These are phyloP conservation scores for Hylaea fasciaria DNA, from an alignment of 2,888 invertebrate species.

Conservation along the genomic window DNA sequence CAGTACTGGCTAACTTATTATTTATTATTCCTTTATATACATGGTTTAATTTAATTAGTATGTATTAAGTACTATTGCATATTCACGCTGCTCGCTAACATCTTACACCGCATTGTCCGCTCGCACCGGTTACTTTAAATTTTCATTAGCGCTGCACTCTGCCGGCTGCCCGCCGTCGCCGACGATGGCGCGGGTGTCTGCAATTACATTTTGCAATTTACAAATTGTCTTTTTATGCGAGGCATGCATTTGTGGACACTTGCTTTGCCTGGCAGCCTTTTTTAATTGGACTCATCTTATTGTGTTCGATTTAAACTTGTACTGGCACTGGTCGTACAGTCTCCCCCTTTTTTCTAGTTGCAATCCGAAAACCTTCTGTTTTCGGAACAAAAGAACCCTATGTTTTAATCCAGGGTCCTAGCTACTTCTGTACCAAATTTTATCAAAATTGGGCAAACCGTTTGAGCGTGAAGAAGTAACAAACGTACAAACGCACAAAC, in stretches of 20 bases:
- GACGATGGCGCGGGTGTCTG: slow-evolving; percentile 48
- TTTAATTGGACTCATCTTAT: slow-evolving; percentile 35
- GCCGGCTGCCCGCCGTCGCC: slow-evolving; percentile 42
- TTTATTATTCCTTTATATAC: too few species aligned
- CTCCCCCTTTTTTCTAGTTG: background rate
- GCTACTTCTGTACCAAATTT: too few species aligned
- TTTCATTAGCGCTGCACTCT: slow-evolving; percentile 72
- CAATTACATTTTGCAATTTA: slow-evolving; percentile 78
- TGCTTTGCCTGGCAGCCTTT: slow-evolving; percentile 27
- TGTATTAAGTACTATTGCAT: background rate
- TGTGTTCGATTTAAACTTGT: slow-evolving; percentile 11
- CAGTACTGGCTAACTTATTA: too few species aligned
- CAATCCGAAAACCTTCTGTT: too few species aligned
- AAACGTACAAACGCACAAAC: too few species aligned
- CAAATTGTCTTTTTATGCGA: slow-evolving; percentile 73
- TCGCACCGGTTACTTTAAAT: slow-evolving; percentile 77
- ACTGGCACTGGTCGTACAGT: too few species aligned
- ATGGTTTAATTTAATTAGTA: too few species aligned
- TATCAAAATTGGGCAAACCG: too few species aligned
- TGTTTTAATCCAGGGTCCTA: too few species aligned
- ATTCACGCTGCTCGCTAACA: slow-evolving; percentile 7
- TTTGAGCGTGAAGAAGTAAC: too few species aligned
- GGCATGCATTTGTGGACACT: slow-evolving; percentile 51
- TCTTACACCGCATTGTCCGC: slow-evolving; percentile 37
- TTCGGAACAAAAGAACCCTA: too few species aligned